Conservation (phyloP, 2,797 vertebrate genomes). For the Podarcis siculus region DNA sequence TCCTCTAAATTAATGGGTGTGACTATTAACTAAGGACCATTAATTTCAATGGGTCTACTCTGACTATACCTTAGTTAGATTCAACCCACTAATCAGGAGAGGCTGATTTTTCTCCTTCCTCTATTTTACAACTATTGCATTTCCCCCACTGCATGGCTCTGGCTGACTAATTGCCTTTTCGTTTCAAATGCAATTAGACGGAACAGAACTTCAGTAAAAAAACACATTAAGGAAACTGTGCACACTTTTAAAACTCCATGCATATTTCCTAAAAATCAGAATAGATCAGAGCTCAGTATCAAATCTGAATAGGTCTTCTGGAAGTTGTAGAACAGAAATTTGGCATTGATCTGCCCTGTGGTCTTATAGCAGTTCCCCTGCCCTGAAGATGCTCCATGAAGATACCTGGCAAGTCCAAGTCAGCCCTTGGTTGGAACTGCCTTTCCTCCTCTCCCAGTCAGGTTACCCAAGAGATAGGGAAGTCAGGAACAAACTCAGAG, state of each 20-base stretch:
- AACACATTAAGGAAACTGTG: not conserved
- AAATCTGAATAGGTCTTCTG: constrained; percentile 21
- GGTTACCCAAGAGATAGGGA: rapidly evolving
- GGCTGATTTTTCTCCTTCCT: not conserved
- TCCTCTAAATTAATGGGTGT: too few relatives aligned
- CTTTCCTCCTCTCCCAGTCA: not conserved
- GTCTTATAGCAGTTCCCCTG: not conserved
- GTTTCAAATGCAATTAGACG: not conserved
- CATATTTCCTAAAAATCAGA: constrained; percentile 3
- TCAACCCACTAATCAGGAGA: too few relatives aligned
- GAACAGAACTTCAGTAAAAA: not conserved
- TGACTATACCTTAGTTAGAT: too few relatives aligned
- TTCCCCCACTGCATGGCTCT: not conserved
- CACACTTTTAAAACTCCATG: not conserved
- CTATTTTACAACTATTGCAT: not conserved
- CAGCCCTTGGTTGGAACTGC: not conserved
- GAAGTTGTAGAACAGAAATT: constrained; percentile 50
- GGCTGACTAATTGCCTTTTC: not conserved
- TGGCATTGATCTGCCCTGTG: not conserved
- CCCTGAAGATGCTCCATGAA: not conserved
- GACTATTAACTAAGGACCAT: too few relatives aligned
- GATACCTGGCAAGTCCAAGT: not conserved
- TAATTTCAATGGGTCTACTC: too few relatives aligned
- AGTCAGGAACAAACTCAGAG: constrained; percentile 10
- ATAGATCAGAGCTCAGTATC: constrained; percentile 7